A percentile compares a stretch with the other conserved stretches of the same genome.
phyloP scores from a whole-genome alignment of 1,140 invertebrate species.

The Drosophila elegans region DNA sequence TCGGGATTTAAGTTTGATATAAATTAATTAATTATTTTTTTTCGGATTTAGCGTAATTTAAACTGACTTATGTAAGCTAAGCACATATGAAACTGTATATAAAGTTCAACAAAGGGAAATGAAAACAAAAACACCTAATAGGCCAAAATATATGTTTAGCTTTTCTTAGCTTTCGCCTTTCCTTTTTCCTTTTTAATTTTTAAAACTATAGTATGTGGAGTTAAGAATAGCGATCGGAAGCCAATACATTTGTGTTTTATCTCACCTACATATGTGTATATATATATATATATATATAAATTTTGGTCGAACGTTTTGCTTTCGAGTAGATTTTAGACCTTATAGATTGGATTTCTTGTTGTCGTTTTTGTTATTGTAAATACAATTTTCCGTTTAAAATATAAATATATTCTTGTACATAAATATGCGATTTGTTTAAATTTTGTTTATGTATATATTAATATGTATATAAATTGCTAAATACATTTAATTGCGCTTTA shows the following conservation, averaged over 20 bases:
- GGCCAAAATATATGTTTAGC: too few relatives aligned
- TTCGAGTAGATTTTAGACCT: not conserved
- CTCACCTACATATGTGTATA: not conserved
- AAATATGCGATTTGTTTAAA: slow-evolving; percentile 68
- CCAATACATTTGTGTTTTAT: slow-evolving; percentile 4
- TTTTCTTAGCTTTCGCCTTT: too few relatives aligned
- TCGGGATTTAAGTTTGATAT: not conserved
- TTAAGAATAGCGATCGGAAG: slow-evolving; percentile 3
- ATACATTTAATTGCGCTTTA: slow-evolving; percentile 81
- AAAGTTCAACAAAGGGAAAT: too few relatives aligned
- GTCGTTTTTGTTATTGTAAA: slow-evolving; percentile 57
- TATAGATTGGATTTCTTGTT: slow-evolving; percentile 7
- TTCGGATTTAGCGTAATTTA: too few relatives aligned
- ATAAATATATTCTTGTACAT: slow-evolving; percentile 72
- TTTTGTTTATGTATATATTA: slow-evolving; percentile 52
- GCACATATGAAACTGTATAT: too few relatives aligned
- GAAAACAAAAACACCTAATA: too few relatives aligned
- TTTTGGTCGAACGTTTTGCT: not conserved
- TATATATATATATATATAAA: slow-evolving; percentile 16
- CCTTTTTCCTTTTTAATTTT: not conserved
- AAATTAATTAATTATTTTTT: too few relatives aligned
- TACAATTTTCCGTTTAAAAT: slow-evolving; percentile 66
- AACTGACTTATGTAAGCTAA: too few relatives aligned
- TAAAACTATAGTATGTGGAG: not conserved
- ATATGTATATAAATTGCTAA: slow-evolving; percentile 76